These are phyloP conservation scores for Microdon myrmicae DNA, from an alignment of 2,888 invertebrate genomes.

Conservation along the genomic window DNA sequence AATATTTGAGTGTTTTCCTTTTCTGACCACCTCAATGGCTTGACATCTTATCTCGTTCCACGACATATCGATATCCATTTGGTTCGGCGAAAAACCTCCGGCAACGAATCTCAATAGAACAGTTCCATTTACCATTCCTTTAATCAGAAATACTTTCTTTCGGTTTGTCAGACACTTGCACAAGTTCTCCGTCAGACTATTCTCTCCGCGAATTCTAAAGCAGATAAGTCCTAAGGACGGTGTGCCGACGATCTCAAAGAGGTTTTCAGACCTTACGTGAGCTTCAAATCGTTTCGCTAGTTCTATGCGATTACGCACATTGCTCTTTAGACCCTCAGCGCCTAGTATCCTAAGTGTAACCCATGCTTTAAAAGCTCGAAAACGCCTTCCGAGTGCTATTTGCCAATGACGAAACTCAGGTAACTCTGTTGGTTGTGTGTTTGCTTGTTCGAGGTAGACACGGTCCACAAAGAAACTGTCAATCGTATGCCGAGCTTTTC, in stretches of 20 bases:
- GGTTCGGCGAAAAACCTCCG: slow-evolving; percentile 75
- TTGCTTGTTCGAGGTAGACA: slow-evolving; percentile 79
- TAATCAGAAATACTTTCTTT: slow-evolving; percentile 79
- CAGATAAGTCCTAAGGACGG: slow-evolving; percentile 80
- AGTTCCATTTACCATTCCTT: slow-evolving; percentile 73
- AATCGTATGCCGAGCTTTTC: slow-evolving; percentile 70
- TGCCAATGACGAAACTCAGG: slow-evolving; percentile 76
- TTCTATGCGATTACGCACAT: slow-evolving; percentile 76
- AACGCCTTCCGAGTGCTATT: slow-evolving; percentile 80
- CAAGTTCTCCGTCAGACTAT: slow-evolving; percentile 74
- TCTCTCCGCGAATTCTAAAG: slow-evolving; percentile 79
- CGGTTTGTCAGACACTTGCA: slow-evolving; percentile 75
- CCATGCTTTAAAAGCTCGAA: slow-evolving; percentile 87
- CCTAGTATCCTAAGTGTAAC: slow-evolving; percentile 84
- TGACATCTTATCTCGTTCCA: slow-evolving; percentile 72
- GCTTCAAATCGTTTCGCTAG: slow-evolving; percentile 80
- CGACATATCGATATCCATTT: slow-evolving; percentile 76
- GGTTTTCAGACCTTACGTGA: slow-evolving; percentile 73
- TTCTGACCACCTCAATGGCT: slow-evolving; percentile 61
- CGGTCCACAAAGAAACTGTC: slow-evolving; percentile 86
- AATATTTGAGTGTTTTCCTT: not conserved
- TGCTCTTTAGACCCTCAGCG: slow-evolving; percentile 76
- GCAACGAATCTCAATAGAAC: slow-evolving; percentile 80
- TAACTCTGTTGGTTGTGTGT: slow-evolving; percentile 68
- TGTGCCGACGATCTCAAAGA: slow-evolving; percentile 80